Conservation (phyloP, 1,140 invertebrate species). For the Trichogramma pretiosum region DNA sequence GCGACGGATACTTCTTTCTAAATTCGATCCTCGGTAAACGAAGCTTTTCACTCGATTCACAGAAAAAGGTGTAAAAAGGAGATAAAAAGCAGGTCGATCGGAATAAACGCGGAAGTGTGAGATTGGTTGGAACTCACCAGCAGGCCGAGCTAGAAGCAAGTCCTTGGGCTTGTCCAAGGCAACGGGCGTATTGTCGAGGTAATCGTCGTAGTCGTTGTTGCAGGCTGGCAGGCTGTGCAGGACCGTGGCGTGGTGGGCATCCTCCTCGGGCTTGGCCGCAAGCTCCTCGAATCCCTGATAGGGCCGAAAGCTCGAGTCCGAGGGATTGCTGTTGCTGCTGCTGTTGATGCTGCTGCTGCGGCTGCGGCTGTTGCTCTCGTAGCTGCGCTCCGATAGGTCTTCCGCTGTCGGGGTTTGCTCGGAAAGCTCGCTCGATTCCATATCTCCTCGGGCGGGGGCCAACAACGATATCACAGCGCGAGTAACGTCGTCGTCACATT, state of each 20-base stretch:
- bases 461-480: not conserved
- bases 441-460: constrained; percentile 12
- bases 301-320: not conserved
- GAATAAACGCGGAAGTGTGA: too few species aligned
- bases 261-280: not conserved
- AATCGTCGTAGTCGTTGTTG: not conserved
- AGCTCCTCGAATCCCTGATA: not conserved
- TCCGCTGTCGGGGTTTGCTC: constrained; percentile 28
- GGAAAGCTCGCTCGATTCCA: constrained; percentile 35
- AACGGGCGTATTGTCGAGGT: constrained; percentile 14
- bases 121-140: too few species aligned
- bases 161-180: constrained; percentile 30
- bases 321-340: constrained; percentile 24
- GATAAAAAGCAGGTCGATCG: too few species aligned
- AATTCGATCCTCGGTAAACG: too few species aligned
- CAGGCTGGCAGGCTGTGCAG: not conserved
- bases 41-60: too few species aligned
- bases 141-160: constrained; percentile 10
- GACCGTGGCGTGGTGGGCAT: not conserved
- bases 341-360: constrained; percentile 23
- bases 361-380: constrained; percentile 31
- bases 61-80: too few species aligned
- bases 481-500: too few species aligned
- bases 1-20: too few species aligned
- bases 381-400: constrained; percentile 38